Evolutionary conservation across 2,113 vertebrate genomes (phyloP).

Genomic region (Otolemur garnettii): DNA sequence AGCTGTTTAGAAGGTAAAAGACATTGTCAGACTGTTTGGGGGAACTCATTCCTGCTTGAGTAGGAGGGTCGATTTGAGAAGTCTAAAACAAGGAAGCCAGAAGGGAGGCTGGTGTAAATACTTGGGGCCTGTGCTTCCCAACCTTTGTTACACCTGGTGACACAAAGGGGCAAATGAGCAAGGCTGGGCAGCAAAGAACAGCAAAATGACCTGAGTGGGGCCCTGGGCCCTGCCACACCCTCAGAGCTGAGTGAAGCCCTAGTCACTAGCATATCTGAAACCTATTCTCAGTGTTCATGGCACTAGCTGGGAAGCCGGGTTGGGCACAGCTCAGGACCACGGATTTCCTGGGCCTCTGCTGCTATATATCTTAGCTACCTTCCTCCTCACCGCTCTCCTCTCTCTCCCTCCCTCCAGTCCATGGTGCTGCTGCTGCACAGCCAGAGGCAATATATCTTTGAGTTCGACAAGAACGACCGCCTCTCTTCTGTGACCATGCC

Average conservation of each 20-base stretch:
- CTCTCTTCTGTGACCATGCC: slow-evolving; percentile 99
- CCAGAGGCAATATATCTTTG: slow-evolving; percentile 99
- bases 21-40: background rate
- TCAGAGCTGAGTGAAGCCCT: too few species aligned
- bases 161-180: background rate
- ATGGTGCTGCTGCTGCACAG: slow-evolving; percentile 98
- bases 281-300: background rate
- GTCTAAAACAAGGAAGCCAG: background rate
- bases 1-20: background rate
- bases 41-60: background rate
- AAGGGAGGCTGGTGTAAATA: background rate
- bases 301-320: background rate
- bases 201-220: background rate
- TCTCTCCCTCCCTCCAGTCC: slow-evolving; percentile 89
- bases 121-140: background rate
- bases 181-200: background rate
- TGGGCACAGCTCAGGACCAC: background rate
- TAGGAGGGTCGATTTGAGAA: background rate
- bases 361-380: background rate
- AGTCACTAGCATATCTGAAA: too few species aligned
- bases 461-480: slow-evolving; percentile 97
- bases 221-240: background rate
- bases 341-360: background rate
- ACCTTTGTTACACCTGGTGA: background rate
- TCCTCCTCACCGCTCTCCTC: background rate